Evolutionary conservation across 1,140 invertebrate species (phyloP).

Genomic region (Bombus pyrosoma): DNA sequence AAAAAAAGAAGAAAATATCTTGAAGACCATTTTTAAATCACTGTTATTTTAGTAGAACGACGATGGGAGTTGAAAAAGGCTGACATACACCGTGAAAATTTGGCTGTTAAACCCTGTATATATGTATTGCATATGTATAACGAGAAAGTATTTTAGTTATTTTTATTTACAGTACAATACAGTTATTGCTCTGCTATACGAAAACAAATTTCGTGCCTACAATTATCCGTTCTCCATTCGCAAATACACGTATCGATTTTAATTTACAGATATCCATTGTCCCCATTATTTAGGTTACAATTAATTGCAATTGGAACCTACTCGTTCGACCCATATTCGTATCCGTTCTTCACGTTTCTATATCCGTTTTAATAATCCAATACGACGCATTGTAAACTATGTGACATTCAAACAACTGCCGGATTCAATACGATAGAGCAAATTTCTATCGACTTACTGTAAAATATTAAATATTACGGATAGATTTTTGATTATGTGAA

Average conservation of each 20-base stretch:
- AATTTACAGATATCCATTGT: not conserved
- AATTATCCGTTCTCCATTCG: not conserved
- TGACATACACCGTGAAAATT: too few relatives aligned
- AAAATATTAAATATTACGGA: not conserved
- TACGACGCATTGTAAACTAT: not conserved
- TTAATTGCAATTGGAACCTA: not conserved
- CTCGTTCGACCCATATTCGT: too few relatives aligned
- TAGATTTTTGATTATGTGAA: not conserved
- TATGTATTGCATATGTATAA: too few relatives aligned
- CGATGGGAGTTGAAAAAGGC: too few relatives aligned
- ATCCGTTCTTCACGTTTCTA: not conserved
- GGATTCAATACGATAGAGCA: not conserved
- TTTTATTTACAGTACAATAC: too few relatives aligned
- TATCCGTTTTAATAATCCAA: conserved; percentile 1
- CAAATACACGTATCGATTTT: not conserved
- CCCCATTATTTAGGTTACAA: not conserved
- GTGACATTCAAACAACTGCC: not conserved
- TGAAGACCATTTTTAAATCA: too few relatives aligned
- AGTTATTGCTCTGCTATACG: not conserved
- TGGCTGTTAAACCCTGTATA: too few relatives aligned
- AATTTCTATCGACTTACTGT: not conserved
- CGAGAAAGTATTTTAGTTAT: not conserved
- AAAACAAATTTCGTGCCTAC: not conserved
- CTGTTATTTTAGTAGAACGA: too few relatives aligned
- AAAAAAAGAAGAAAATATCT: too few relatives aligned